Conservation (phyloP, 2,888 invertebrate genomes). For the Pollenia amentaria region DNA sequence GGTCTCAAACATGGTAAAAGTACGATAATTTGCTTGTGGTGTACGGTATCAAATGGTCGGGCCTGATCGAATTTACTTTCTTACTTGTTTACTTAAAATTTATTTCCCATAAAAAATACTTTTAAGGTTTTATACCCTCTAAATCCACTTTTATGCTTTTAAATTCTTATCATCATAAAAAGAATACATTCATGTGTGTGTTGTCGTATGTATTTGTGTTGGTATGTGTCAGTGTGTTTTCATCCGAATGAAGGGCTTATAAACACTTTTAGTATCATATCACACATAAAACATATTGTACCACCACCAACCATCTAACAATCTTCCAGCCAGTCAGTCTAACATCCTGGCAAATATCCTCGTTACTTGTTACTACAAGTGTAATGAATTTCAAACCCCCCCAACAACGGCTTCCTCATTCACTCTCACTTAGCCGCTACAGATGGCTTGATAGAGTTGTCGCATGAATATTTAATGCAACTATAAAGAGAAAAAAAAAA, state of each 20-base stretch:
- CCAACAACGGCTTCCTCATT: neutral
- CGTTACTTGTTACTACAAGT: neutral
- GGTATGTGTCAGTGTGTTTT: conserved; percentile 20
- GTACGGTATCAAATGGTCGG: no score
- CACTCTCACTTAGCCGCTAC: neutral
- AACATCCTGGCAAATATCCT: conserved; percentile 28
- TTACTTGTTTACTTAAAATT: neutral
- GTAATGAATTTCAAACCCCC: conserved; percentile 36
- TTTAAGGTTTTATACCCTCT: conserved; percentile 35
- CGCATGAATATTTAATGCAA: conserved; percentile 60
- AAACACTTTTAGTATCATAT: conserved; percentile 67
- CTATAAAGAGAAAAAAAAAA: conserved; percentile 17
- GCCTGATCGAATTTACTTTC: no score
- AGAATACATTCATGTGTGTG: neutral
- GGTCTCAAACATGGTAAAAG: no score
- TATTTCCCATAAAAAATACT: neutral
- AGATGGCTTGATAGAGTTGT: conserved; percentile 22
- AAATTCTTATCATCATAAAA: conserved; percentile 34
- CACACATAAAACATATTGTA: conserved; percentile 51
- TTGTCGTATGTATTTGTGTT: neutral
- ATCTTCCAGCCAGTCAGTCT: conserved; percentile 27
- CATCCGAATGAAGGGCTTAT: conserved; percentile 62
- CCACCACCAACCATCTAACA: conserved; percentile 44
- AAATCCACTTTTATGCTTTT: conserved; percentile 50
- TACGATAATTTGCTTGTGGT: no score